A percentile compares a stretch with the other conserved stretches of the same genome.
Evolutionary conservation across 2,888 invertebrate species (phyloP).

Genomic region (Phyto melanocephala): DNA sequence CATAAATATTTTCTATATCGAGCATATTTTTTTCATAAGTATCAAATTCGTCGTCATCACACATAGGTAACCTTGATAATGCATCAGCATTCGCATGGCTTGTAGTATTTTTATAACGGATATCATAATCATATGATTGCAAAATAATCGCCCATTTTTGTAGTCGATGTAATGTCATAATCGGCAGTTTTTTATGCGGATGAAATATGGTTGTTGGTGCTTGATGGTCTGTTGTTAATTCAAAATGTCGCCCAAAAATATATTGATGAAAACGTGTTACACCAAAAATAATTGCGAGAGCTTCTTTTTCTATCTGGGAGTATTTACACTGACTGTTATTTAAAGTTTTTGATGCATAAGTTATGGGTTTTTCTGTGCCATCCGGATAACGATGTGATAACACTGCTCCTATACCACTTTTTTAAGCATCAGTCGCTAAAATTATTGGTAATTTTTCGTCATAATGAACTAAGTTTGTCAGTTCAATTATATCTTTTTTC

Average conservation of each 20-base stretch:
- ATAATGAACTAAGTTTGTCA: conserved; percentile 54
- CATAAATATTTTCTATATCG: conserved; percentile 18
- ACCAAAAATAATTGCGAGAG: conserved; percentile 45
- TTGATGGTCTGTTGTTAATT: conserved; percentile 58
- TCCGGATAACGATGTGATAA: conserved; percentile 30
- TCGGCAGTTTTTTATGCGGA: conserved; percentile 53
- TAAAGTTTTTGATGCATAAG: conserved; percentile 4
- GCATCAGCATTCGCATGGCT: conserved; percentile 62
- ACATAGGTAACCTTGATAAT: conserved; percentile 63
- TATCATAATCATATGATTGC: conserved; percentile 54
- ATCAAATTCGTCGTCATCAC: conserved; percentile 52
- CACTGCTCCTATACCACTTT: conserved; percentile 52
- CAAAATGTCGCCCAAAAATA: conserved; percentile 59
- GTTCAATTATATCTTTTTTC: conserved; percentile 8
- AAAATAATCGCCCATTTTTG: conserved; percentile 59
- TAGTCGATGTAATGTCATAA: conserved; percentile 55
- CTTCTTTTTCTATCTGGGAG: conserved; percentile 65
- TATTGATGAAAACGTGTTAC: conserved; percentile 51
- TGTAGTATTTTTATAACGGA: conserved; percentile 45
- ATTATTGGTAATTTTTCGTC: conserved; percentile 50
- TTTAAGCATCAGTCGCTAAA: conserved; percentile 51
- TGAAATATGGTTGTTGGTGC: conserved; percentile 59
- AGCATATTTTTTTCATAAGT: conserved; percentile 36
- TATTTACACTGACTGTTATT: conserved; percentile 44
- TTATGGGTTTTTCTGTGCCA: conserved; percentile 50